Percentiles rank a stretch among this genome's conserved stretches.
phyloP scores from a whole-genome alignment of 2,888 invertebrate species.

The Pterostichus madidus region DNA sequence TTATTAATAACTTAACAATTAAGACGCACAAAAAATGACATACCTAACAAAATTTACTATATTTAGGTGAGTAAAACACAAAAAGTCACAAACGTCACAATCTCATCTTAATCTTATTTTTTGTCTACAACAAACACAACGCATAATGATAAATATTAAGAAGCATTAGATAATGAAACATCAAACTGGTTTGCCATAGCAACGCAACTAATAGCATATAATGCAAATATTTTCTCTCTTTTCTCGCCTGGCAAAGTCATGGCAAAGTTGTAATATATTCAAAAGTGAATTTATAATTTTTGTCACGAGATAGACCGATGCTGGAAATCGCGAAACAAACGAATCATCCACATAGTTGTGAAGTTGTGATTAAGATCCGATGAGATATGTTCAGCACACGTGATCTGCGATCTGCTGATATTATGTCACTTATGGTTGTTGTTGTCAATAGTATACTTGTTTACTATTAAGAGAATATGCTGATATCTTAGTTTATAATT shows the following conservation, averaged over 20 bases:
- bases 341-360: background rate
- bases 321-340: background rate
- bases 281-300: conserved; percentile 33
- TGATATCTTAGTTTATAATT: background rate
- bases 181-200: conserved; percentile 51
- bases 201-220: conserved; percentile 11
- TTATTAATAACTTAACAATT: background rate
- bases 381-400: background rate
- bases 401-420: background rate
- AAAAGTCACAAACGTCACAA: background rate
- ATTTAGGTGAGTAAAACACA: conserved; percentile 22
- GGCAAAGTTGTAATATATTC: conserved; percentile 22
- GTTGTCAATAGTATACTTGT: too few relatives aligned
- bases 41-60: conserved; percentile 2
- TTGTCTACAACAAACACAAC: conserved; percentile 1
- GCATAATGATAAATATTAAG: background rate
- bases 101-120: too few relatives aligned
- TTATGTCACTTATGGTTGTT: background rate
- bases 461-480: background rate
- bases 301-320: background rate
- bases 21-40: too few relatives aligned
- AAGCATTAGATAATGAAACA: conserved; percentile 40
- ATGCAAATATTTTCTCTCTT: conserved; percentile 33
- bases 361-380: too few relatives aligned
- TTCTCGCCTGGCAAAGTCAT: conserved; percentile 27